A percentile compares a stretch with the other conserved stretches of the same genome.
phyloP scores from a whole-genome alignment of 2,113 vertebrate species.

The Festucalex cinctus region DNA sequence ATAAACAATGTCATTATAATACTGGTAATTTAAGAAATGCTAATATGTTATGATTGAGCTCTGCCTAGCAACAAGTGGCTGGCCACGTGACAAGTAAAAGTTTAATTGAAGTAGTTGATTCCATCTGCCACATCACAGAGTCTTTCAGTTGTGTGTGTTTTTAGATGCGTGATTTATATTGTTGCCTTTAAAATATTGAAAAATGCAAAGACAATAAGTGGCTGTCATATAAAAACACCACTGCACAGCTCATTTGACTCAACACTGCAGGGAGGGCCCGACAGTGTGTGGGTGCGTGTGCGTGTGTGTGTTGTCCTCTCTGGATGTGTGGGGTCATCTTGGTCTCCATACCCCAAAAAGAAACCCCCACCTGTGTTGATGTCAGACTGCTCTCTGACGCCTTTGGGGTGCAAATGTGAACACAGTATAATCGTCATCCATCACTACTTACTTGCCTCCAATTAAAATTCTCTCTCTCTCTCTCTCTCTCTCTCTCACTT shows the following conservation, averaged over 20 bases:
- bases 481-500: background rate
- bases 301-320: slow-evolving; percentile 46
- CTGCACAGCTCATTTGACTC: slow-evolving; percentile 46
- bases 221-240: background rate
- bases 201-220: background rate
- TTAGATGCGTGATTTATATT: background rate
- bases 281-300: slow-evolving; percentile 10
- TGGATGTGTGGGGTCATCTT: slow-evolving; percentile 51
- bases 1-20: too few relatives aligned
- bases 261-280: slow-evolving; percentile 45
- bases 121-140: background rate
- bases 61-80: background rate
- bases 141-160: background rate
- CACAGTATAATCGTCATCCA: too few relatives aligned
- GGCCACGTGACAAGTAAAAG: background rate
- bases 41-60: background rate
- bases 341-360: slow-evolving; percentile 18
- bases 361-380: background rate
- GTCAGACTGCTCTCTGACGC: background rate
- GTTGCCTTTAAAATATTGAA: background rate
- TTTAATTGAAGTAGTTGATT: background rate
- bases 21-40: too few relatives aligned
- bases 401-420: background rate
- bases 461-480: background rate
- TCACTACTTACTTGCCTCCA: slow-evolving; percentile 1